Evolutionary conservation across 2,888 invertebrate species (phyloP).

Genomic region (Eumacrocentrus americanus): DNA sequence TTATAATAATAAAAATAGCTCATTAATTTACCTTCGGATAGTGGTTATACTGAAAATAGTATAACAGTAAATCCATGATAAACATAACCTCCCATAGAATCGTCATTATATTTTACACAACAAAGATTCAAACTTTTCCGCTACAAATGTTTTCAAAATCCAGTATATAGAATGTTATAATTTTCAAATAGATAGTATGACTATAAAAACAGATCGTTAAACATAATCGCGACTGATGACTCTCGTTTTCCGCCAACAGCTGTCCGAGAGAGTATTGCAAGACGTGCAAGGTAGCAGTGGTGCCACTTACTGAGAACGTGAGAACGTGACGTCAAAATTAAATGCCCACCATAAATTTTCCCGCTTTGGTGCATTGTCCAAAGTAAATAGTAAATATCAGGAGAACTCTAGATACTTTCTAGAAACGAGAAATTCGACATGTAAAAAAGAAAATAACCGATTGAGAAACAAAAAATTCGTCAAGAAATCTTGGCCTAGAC

Average conservation of each 20-base stretch:
- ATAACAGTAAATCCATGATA: not conserved
- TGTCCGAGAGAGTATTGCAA: not conserved
- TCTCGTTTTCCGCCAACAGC: not conserved
- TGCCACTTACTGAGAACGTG: not conserved
- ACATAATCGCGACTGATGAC: not conserved
- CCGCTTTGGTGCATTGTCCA: no score
- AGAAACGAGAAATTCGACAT: no score
- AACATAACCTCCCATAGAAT: conserved; percentile 23
- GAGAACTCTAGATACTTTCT: no score
- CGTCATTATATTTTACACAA: not conserved
- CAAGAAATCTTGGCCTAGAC: no score
- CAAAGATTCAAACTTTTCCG: not conserved
- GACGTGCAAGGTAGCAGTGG: not conserved
- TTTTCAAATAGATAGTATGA: not conserved
- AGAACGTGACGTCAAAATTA: no score
- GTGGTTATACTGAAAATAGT: conserved; percentile 1
- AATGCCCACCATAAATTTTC: no score
- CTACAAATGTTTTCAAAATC: not conserved
- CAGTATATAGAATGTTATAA: not conserved
- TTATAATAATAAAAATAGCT: not conserved
- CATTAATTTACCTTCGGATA: conserved; percentile 7
- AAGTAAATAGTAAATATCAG: no score
- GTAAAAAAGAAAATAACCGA: no score
- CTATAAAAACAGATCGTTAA: not conserved
- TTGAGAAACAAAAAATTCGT: no score